These are phyloP conservation scores for Brachionus angularis DNA, from an alignment of 1,140 invertebrate species.

Conservation along the genomic window DNA sequence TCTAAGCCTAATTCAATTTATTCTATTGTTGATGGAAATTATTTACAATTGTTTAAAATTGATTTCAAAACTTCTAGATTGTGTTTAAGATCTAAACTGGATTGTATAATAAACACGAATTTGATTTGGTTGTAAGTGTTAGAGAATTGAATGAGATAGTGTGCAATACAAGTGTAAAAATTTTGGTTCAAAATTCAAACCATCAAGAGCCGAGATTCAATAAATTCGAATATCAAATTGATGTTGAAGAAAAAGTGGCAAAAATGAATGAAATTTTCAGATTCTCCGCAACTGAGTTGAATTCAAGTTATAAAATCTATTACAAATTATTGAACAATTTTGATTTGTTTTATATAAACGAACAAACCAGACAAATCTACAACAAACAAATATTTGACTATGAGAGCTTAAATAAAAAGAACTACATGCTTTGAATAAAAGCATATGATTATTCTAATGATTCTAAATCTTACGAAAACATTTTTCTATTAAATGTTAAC, in stretches of 20 bases:
- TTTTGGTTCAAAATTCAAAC: background rate
- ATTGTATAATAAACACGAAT: background rate
- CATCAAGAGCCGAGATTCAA: background rate
- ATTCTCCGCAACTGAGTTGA: background rate
- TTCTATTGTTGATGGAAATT: background rate
- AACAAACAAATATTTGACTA: constrained; percentile 37
- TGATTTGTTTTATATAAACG: constrained; percentile 35
- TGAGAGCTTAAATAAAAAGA: background rate
- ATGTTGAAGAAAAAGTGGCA: background rate
- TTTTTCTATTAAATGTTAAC: background rate
- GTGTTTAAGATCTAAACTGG: background rate
- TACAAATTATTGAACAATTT: constrained; percentile 24
- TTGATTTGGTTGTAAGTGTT: background rate
- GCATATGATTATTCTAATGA: background rate
- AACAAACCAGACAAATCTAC: background rate
- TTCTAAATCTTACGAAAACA: too few relatives aligned
- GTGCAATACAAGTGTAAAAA: background rate
- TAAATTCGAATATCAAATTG: background rate
- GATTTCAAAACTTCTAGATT: background rate
- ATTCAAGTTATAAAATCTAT: constrained; percentile 5
- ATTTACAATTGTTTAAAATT: constrained; percentile 10
- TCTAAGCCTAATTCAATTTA: constrained; percentile 18
- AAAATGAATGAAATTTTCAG: constrained; percentile 42
- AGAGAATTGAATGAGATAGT: background rate
- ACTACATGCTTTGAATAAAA: constrained; percentile 1